Conservation (phyloP, 2,797 vertebrate species). For the Podarcis siculus region DNA sequence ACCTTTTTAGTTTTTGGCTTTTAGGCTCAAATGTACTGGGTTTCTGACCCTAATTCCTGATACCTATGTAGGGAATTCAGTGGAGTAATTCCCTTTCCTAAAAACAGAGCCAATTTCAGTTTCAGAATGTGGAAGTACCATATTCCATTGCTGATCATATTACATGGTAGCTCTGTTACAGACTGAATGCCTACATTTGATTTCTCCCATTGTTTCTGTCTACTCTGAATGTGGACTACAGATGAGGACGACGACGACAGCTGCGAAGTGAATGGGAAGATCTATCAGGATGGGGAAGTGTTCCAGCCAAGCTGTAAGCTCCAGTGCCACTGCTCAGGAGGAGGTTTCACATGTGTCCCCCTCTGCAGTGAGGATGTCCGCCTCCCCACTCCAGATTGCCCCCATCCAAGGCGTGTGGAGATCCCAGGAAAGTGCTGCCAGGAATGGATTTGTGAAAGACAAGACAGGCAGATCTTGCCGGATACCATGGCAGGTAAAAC, state of each 20-base stretch:
- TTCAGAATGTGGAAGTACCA: neutral
- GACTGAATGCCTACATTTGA: neutral
- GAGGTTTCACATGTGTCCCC: constrained; percentile 87
- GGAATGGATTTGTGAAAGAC: constrained; percentile 90
- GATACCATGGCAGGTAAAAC: constrained; percentile 79
- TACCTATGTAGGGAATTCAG: neutral
- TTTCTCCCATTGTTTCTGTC: neutral
- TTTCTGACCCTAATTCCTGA: neutral
- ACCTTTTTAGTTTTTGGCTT: neutral
- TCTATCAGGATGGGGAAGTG: constrained; percentile 87
- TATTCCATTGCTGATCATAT: neutral
- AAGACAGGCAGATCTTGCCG: constrained; percentile 60
- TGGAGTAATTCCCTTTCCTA: neutral
- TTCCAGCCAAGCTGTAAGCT: constrained; percentile 91
- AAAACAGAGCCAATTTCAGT: neutral
- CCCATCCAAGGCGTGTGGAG: constrained; percentile 81
- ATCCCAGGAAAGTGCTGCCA: constrained; percentile 92
- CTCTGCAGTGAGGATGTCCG: constrained; percentile 82
- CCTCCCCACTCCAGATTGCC: constrained; percentile 88
- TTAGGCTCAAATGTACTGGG: neutral
- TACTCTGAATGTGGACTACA: constrained; percentile 56
- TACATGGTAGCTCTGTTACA: neutral
- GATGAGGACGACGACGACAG: constrained; percentile 81
- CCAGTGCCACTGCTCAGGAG: constrained; percentile 85
- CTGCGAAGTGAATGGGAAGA: constrained; percentile 86